Base-by-base conservation (phyloP, 1,140 invertebrate genomes). In the Lerema accius region DNA sequence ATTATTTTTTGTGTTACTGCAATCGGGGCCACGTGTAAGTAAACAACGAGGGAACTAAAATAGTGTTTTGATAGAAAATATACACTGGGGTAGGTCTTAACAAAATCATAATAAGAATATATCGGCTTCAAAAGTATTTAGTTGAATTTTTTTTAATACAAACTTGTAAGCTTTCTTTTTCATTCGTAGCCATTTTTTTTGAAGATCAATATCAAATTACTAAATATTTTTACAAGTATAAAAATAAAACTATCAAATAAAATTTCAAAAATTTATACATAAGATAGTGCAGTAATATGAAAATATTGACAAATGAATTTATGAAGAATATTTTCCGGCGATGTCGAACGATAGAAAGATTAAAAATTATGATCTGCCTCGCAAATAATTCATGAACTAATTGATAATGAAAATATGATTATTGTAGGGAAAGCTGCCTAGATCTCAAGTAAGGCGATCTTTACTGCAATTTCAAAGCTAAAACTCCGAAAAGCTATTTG, bases 351-450 rank as follows among this genome's bases (percentile, higher is more conserved):
- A 58, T 42, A 32, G 5, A 14, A 55, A 39, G n/a, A 15, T 42
- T 55, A 2, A 39, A 58, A 48, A 17, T 60, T 46, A 45, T 51
- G 58, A 51, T 61, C 67, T 73, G 67, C 70, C 43, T 65, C 42
- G 74, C 72, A 78, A 79, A 70, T 67, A 69, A 81, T 73, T 74
- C 37, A 69, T 78, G 72, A 17, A 42, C 2, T 42, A 19, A 15
- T 26, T 7, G 35, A 43, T 55, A 19, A 58, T 26, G 32, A 50
- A 32, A 17, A 58, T 15, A 35, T 58, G 40, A 45, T 45, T 45
- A n/a, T 28, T 1, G 26, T 28, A 58, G 11, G 45, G 40, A 32
- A 58, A 58, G 53, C 53, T 16, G 40, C 14, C 1, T 32, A 35
- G 17, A 17, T 32, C 13, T 16, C 7, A 49, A 10, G 32, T 28